A percentile compares a stretch with the other conserved stretches of the same genome.
Conservation (phyloP, 1,140 invertebrate species). For the Galleria mellonella region DNA sequence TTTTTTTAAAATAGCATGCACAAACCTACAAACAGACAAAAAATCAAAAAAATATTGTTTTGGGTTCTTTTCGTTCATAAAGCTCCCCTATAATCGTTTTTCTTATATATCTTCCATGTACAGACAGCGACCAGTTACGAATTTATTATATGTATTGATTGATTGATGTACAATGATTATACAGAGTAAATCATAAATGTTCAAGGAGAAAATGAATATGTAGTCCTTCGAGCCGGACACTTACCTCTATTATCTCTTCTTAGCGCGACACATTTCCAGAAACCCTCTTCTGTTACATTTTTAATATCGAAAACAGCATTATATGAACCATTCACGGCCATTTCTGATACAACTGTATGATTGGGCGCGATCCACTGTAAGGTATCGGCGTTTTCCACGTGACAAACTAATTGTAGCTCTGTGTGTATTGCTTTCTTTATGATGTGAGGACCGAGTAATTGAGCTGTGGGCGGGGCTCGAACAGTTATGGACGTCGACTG, state of each 20-base stretch:
- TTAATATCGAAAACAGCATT: slow-evolving; percentile 29
- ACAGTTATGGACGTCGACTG: slow-evolving; percentile 32
- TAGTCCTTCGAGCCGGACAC: too few species aligned
- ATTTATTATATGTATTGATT: too few species aligned
- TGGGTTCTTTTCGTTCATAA: too few species aligned
- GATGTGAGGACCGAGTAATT: slow-evolving; percentile 44
- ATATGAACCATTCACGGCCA: slow-evolving; percentile 20
- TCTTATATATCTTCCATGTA: too few species aligned
- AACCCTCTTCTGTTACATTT: slow-evolving; percentile 35
- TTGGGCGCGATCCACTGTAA: slow-evolving; percentile 34
- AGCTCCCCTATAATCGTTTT: too few species aligned
- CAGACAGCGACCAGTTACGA: too few species aligned
- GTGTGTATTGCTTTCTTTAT: slow-evolving; percentile 25
- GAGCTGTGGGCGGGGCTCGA: slow-evolving; percentile 29
- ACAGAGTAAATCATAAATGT: too few species aligned
- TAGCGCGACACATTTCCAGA: slow-evolving; percentile 43
- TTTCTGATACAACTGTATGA: slow-evolving; percentile 12
- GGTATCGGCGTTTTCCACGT: slow-evolving; percentile 31
- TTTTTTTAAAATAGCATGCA: too few species aligned
- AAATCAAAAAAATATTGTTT: too few species aligned
- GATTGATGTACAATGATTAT: too few species aligned
- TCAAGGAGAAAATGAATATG: too few species aligned
- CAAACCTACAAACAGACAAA: too few species aligned
- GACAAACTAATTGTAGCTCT: slow-evolving; percentile 33
- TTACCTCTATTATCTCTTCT: slow-evolving; percentile 28